Evolutionary conservation across 2,113 vertebrate species (phyloP), one percentile per base, ranked within the genome.

Genomic region (Ophiodon elongatus): DNA sequence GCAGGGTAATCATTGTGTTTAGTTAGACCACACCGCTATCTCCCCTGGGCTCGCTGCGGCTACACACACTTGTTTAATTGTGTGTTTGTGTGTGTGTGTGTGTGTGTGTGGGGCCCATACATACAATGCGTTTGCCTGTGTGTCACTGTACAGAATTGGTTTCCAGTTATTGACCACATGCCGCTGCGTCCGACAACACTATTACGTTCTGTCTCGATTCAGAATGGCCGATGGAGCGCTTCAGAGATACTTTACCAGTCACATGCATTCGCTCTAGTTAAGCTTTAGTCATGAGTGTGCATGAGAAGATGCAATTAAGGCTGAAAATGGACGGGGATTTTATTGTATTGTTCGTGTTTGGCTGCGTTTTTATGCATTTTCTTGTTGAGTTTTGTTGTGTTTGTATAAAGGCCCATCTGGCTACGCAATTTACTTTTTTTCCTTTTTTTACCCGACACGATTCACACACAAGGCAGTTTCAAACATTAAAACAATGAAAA

Each of bases 1-100:
- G 75, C 63, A 35, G 11, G 31, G 74, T 85, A 83, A 90, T 91
- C 84, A 83, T 37, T 82, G 77, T 85, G 77, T 87, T 87, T 85
- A 82, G 86, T 87, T 73, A 87, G 83, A 76, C 62, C 66, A 6
- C 81, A 43, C 47, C 5, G n/a, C 27, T 59, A 21, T 77, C 64
- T 84, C 88, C 79, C 78, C 17, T 43, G 83, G 69, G 77, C 72
- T n/a, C 25, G 45, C 63, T 43, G 9, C 23, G 50, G 69, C 54
- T n/a, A 23, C 52, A 54, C 39, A 60, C 74, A 59, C 52, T 41
- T 56, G 25, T 29, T n/a, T 69, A 6, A n/a, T n/a, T 43, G 29
- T 35, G 4, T 35, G 67, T 37, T 4, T 31, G 63, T 29, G 29
- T 35, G 5, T 37, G 63, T 41, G 31, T 43, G 6, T 37, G 63